Base-by-base conservation (phyloP, 2,113 vertebrate genomes). In the Pipa parva region DNA sequence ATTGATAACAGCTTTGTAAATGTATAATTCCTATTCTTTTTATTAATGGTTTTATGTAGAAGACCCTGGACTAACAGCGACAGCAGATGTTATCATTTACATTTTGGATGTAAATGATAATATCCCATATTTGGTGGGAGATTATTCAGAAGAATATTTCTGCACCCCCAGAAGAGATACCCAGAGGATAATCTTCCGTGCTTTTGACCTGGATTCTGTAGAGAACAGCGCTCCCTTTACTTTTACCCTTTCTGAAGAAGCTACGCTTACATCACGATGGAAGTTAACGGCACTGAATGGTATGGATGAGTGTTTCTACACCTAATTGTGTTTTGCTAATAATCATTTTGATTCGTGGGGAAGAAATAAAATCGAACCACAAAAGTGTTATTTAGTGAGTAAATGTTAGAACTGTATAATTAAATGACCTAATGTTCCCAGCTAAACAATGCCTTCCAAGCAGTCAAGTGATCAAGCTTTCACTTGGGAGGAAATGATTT, bases 51-150 rank as follows among this genome's bases (percentile, higher is more conserved):
- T 71, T 27, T 33, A 50, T 48, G 29, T 60, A 93, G 91, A 81
- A 64, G 85, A 91, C 37, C 83, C 85, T 0, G 84, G 84, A 2
- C 71, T 89, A 59, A 88, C 83, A 1, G 84, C 86, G 0, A 90
- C 85, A 28, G 89, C 85, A 0, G 71, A 84, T 51, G 80, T 94
- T 3, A 84, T 83, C 0, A 86, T 95, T 42, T 86, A 84, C 25
- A 90, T 93, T 65, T 73, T 89, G 75, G 87, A 89, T 56, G 82
- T 90, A 39, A 89, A 87, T 10, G 86, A 90, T 71, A 89, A 90
- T 74, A 85, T 85, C 49, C 88, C 87, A 0, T 82, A 85, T 51
- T 74, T 88, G 36, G 82, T 87, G n/a, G 87, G 87, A 21, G 84
- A 90, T 72, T 89, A 88, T 31, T 87, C 83, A 25, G 84, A 84